phyloP scores from a whole-genome alignment of 1,140 invertebrate genomes.

The Penaeus japonicus region DNA sequence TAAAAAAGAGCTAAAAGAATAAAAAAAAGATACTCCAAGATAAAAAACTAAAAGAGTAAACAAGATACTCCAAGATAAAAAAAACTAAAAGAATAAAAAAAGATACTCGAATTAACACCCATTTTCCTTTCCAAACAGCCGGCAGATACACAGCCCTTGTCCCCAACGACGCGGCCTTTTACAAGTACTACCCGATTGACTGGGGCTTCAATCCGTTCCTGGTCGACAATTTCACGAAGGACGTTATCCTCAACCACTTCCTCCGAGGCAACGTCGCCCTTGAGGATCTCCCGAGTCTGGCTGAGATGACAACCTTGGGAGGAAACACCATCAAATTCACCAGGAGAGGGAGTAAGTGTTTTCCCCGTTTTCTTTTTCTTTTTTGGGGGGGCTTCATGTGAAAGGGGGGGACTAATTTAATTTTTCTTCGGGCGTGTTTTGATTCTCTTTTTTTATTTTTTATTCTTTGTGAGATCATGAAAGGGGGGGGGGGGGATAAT shows the following conservation, averaged over 20 bases:
- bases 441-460: too few species aligned
- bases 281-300: slow-evolving; percentile 68
- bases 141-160: slow-evolving; percentile 72
- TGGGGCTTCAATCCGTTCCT: slow-evolving; percentile 76
- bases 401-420: too few species aligned
- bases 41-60: too few species aligned
- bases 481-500: too few species aligned
- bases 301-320: slow-evolving; percentile 61
- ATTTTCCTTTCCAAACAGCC: slow-evolving; percentile 63
- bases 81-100: too few species aligned
- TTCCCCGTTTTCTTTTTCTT: not conserved
- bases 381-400: too few species aligned
- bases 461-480: too few species aligned
- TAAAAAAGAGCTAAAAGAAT: too few species aligned
- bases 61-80: too few species aligned
- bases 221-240: slow-evolving; percentile 73
- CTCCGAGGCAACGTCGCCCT: slow-evolving; percentile 69
- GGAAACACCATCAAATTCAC: slow-evolving; percentile 47
- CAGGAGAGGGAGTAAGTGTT: slow-evolving; percentile 42
- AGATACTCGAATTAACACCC: too few species aligned
- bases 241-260: slow-evolving; percentile 72
- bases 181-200: slow-evolving; percentile 74
- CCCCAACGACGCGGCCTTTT: slow-evolving; percentile 73
- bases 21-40: too few species aligned
- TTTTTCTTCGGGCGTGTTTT: too few species aligned